phyloP scores from a whole-genome alignment of 2,888 invertebrate species.

The Dusona sp. region DNA sequence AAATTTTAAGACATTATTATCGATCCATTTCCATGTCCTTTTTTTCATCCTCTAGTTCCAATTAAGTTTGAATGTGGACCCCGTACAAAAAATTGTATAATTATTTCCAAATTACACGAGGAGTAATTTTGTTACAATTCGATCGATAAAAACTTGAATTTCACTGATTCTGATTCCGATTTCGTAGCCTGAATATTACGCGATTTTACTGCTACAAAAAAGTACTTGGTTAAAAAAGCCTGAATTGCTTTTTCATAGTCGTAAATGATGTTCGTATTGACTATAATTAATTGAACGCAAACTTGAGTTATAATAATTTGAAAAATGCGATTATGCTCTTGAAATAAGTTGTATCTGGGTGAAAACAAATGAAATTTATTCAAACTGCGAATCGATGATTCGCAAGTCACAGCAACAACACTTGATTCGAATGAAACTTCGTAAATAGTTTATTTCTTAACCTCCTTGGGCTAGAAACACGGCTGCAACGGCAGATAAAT shows the following conservation, averaged over 20 bases:
- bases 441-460: not conserved
- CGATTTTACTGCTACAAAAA: too few species aligned
- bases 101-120: not conserved
- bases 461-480: not conserved
- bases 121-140: not conserved
- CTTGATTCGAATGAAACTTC: not conserved
- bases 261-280: too few species aligned
- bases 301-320: not conserved
- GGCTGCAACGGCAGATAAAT: not conserved
- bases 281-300: too few species aligned
- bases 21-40: too few species aligned
- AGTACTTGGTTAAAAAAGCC: too few species aligned
- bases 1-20: not conserved
- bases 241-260: too few species aligned
- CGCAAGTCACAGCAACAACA: not conserved
- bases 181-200: not conserved
- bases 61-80: not conserved
- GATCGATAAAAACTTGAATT: too few species aligned
- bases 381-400: not conserved
- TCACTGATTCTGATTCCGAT: not conserved
- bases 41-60: not conserved
- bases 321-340: not conserved
- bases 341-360: too few species aligned
- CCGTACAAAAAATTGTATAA: not conserved
- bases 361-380: not conserved